Conservation (phyloP, 2,797 vertebrate species). For the Passerculus sandwichensis region DNA sequence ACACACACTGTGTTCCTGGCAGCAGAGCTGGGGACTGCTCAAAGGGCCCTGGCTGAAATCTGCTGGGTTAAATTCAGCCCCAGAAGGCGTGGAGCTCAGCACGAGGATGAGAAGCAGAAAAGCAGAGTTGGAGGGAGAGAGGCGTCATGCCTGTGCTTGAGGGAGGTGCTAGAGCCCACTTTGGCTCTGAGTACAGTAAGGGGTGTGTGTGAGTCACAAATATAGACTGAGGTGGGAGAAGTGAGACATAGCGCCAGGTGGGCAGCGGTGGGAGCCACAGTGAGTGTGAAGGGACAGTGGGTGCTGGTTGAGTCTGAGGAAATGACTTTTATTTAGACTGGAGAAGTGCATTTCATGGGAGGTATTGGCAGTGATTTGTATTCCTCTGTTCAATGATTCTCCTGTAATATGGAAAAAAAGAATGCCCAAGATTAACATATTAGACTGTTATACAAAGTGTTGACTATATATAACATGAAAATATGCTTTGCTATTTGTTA, state of each 20-base stretch:
- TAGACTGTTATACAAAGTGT: background rate
- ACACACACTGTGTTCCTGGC: background rate
- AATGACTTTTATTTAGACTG: background rate
- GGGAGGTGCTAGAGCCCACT: background rate
- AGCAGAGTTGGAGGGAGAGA: background rate
- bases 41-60: background rate
- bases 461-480: background rate
- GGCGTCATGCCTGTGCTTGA: fast-evolving
- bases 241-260: background rate
- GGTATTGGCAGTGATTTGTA: background rate
- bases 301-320: background rate
- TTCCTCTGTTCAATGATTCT: background rate
- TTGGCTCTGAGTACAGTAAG: background rate
- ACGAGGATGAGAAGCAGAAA: background rate
- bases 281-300: background rate
- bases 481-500: background rate
- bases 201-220: background rate
- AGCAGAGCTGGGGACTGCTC: background rate
- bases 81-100: background rate
- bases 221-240: background rate
- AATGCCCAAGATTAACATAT: background rate
- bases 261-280: background rate
- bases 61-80: background rate
- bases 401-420: background rate
- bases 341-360: background rate